A percentile compares a stretch with the other conserved stretches of the same genome.
Evolutionary conservation across 1,140 invertebrate genomes (phyloP).

Genomic region (Ruditapes philippinarum): DNA sequence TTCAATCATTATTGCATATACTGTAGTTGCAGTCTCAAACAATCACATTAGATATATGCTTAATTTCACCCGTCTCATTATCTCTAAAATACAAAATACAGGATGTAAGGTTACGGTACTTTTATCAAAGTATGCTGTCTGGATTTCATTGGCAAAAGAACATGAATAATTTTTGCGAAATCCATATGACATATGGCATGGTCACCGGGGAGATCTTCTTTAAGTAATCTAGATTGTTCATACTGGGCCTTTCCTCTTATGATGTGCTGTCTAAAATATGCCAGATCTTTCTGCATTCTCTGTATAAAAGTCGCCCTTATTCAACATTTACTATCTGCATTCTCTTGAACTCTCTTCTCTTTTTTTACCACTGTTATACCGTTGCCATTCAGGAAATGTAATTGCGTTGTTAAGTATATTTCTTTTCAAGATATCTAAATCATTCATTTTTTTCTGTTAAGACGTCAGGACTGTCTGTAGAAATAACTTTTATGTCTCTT

Average conservation of each 20-base stretch:
- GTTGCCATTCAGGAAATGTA: not conserved
- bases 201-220: slow-evolving; percentile 49
- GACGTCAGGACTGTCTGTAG: not conserved
- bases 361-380: not conserved
- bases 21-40: not conserved
- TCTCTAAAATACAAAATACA: not conserved
- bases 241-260: slow-evolving; percentile 54
- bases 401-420: not conserved
- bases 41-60: not conserved
- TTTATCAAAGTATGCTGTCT: slow-evolving; percentile 32
- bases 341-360: not conserved
- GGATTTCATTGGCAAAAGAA: not conserved
- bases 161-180: slow-evolving; percentile 46
- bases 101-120: slow-evolving; percentile 14
- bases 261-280: slow-evolving; percentile 12
- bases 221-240: slow-evolving; percentile 27
- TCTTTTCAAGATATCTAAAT: not conserved
- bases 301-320: not conserved
- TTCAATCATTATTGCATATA: not conserved
- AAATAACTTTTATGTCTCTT: not conserved
- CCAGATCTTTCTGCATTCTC: not conserved
- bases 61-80: not conserved
- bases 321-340: not conserved
- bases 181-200: slow-evolving; percentile 51
- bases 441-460: not conserved